Conservation (phyloP, 1,140 invertebrate genomes). For the Araneus ventricosus region DNA sequence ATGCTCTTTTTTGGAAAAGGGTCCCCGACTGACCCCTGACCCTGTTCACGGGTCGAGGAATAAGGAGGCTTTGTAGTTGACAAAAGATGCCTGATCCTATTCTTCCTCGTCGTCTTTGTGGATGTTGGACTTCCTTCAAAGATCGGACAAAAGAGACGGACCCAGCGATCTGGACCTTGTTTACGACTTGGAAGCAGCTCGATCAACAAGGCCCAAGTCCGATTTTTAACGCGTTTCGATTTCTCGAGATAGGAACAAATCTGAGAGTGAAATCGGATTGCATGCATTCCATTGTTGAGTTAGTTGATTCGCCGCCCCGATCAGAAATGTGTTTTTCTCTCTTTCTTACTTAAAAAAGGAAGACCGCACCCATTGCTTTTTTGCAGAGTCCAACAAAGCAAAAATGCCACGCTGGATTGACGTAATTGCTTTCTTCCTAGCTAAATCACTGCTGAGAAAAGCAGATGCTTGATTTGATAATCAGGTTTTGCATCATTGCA, state of each 20-base stretch:
- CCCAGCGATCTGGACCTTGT: constrained; percentile 15
- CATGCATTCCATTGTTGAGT: constrained; percentile 20
- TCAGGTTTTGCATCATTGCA: no score
- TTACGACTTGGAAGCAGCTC: constrained; percentile 32
- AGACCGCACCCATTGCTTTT: neutral
- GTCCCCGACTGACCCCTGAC: constrained; percentile 13
- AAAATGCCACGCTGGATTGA: neutral
- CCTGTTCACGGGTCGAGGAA: constrained; percentile 43
- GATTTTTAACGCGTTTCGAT: constrained; percentile 61
- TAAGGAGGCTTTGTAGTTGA: constrained; percentile 8
- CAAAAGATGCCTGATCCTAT: neutral
- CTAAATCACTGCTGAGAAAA: neutral
- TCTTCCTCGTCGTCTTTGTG: constrained; percentile 27
- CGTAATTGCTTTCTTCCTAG: neutral
- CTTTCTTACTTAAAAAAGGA: no score
- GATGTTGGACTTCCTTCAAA: neutral
- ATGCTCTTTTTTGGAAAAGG: constrained; percentile 56
- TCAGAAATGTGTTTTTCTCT: neutral
- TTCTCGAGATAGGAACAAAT: constrained; percentile 35
- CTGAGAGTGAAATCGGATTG: constrained; percentile 41
- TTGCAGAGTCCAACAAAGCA: neutral
- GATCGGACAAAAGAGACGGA: neutral
- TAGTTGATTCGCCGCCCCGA: neutral
- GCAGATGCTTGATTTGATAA: no score
- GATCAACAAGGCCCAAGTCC: constrained; percentile 47